A percentile compares a stretch with the other conserved stretches of the same genome.
Evolutionary conservation across 1,140 invertebrate genomes (phyloP).

Genomic region (Gryllus bimaculatus): DNA sequence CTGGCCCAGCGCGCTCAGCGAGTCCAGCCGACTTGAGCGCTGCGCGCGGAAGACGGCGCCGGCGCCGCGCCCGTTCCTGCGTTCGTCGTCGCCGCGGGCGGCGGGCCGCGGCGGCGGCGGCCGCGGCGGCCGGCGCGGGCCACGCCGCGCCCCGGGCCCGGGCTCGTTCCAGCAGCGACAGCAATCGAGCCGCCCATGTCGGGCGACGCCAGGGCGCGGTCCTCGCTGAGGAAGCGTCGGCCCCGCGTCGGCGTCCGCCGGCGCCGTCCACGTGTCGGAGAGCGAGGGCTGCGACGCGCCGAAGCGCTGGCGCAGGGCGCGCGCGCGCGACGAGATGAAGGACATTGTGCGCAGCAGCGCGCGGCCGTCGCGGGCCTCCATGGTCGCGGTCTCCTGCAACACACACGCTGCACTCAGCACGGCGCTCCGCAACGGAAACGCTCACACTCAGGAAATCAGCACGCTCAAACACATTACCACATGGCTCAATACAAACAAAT

Average conservation of each 20-base stretch:
- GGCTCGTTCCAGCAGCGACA: slow-evolving; percentile 21
- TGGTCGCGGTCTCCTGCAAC: not conserved
- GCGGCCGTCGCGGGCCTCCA: slow-evolving; percentile 21
- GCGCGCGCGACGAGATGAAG: slow-evolving; percentile 23
- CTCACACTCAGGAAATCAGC: too few relatives aligned
- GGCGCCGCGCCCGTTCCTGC: not conserved
- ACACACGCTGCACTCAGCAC: too few relatives aligned
- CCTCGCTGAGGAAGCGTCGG: slow-evolving; percentile 22
- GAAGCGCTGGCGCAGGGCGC: slow-evolving; percentile 26
- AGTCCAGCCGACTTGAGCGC: slow-evolving; percentile 22
- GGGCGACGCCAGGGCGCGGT: slow-evolving; percentile 25
- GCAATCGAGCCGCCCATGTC: slow-evolving; percentile 24
- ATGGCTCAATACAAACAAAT: too few relatives aligned
- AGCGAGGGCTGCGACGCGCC: slow-evolving; percentile 24
- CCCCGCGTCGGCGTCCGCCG: slow-evolving; percentile 18
- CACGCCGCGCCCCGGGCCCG: not conserved
- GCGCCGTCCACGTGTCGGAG: slow-evolving; percentile 24
- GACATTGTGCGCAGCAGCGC: slow-evolving; percentile 21
- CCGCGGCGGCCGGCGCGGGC: not conserved
- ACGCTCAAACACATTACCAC: too few relatives aligned
- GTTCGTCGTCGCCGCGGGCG: not conserved
- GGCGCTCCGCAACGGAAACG: too few relatives aligned
- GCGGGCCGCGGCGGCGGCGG: not conserved
- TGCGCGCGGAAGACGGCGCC: slow-evolving; percentile 16
- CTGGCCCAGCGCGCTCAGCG: slow-evolving; percentile 7